Evolutionary conservation across 2,113 vertebrate species (phyloP).

Genomic region (Python bivittatus): DNA sequence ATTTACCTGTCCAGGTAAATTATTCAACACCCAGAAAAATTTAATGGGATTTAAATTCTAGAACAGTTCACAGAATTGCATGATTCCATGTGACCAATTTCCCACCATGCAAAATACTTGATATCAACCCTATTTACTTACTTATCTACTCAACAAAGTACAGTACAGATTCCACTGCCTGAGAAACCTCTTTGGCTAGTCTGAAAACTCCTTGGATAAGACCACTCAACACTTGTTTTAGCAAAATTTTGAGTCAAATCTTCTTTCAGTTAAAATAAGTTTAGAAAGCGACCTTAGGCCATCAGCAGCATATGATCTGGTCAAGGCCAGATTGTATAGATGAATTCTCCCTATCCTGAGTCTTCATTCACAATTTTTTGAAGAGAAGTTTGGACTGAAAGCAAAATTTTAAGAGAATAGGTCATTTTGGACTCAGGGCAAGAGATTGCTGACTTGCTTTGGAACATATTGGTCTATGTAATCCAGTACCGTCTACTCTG

Average conservation of each 20-base stretch:
- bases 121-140: background rate
- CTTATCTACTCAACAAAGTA: background rate
- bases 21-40: background rate
- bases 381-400: background rate
- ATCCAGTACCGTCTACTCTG: background rate
- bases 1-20: background rate
- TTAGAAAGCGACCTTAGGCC: background rate
- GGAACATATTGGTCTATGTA: background rate
- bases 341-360: background rate
- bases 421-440: background rate
- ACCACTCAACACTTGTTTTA: background rate
- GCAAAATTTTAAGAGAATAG: background rate
- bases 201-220: background rate
- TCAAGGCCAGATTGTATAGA: background rate
- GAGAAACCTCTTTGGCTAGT: background rate
- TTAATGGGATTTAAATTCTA: background rate
- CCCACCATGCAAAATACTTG: background rate
- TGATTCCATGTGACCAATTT: background rate
- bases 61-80: background rate
- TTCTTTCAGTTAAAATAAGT: background rate
- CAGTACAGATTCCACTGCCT: background rate
- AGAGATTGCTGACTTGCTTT: background rate
- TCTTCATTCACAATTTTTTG: background rate
- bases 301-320: background rate
- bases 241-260: background rate